These are phyloP conservation scores for Chrysochloris asiatica DNA, from an alignment of 2,113 vertebrate species.

Conservation along the genomic window DNA sequence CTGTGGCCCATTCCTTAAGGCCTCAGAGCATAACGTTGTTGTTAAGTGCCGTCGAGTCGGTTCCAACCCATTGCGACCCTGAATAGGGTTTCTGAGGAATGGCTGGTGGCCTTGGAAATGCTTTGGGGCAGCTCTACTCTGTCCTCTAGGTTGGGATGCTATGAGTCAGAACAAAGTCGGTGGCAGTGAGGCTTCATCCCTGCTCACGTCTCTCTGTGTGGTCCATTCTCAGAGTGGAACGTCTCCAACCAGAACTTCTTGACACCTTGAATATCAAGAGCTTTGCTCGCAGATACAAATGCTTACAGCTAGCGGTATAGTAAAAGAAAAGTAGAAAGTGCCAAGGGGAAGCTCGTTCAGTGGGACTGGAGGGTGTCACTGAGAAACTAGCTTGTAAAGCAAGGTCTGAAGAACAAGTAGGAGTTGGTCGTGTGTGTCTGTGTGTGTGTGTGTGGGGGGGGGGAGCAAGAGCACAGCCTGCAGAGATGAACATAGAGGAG, in stretches of 20 bases:
- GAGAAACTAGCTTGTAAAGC: neutral
- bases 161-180: too few relatives aligned
- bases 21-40: neutral
- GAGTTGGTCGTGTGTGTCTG: too few relatives aligned
- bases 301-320: neutral
- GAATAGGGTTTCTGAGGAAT: too few relatives aligned
- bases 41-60: too few relatives aligned
- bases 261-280: too few relatives aligned
- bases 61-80: too few relatives aligned
- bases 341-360: accelerated
- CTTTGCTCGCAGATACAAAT: neutral
- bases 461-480: accelerated
- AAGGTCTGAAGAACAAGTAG: neutral
- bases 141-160: too few relatives aligned
- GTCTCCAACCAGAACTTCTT: neutral
- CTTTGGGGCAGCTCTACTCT: too few relatives aligned
- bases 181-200: too few relatives aligned
- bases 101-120: too few relatives aligned
- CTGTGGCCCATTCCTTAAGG: neutral
- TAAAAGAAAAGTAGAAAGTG: neutral
- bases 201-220: neutral
- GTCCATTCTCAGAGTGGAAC: neutral
- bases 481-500: neutral
- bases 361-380: neutral
- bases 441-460: too few relatives aligned